Percentiles rank a stretch among this genome's conserved stretches.
Evolutionary conservation across 2,888 invertebrate species (phyloP).

Genomic region (Phengaris arion): DNA sequence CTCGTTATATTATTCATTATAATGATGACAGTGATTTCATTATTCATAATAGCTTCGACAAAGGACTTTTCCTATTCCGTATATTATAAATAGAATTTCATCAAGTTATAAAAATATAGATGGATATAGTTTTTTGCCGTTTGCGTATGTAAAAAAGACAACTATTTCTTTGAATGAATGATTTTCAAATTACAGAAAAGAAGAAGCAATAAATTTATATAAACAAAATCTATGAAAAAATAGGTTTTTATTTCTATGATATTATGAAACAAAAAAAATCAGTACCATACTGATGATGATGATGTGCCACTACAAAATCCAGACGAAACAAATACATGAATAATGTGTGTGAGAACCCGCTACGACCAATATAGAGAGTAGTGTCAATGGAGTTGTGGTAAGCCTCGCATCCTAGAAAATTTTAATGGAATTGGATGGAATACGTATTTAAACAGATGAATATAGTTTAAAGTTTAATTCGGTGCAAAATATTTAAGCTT

Average conservation of each 20-base stretch:
- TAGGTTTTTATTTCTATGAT: too few species aligned
- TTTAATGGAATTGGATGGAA: not conserved
- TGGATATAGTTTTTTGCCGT: too few species aligned
- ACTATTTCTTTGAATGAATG: too few species aligned
- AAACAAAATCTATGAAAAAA: too few species aligned
- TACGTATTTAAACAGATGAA: not conserved
- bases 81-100: not conserved
- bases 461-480: not conserved
- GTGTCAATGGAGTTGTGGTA: not conserved
- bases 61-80: not conserved
- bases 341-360: slow-evolving; percentile 7
- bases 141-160: too few species aligned
- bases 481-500: not conserved
- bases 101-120: too few species aligned
- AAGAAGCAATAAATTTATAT: too few species aligned
- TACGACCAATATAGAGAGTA: not conserved
- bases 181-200: too few species aligned
- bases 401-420: not conserved
- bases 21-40: not conserved
- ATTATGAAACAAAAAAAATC: not conserved
- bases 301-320: not conserved
- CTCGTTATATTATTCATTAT: not conserved
- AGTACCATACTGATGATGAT: not conserved
- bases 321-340: slow-evolving; percentile 21
- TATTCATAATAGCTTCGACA: not conserved